phyloP scores from a whole-genome alignment of 2,113 vertebrate genomes.

The Dipodomys ordii region DNA sequence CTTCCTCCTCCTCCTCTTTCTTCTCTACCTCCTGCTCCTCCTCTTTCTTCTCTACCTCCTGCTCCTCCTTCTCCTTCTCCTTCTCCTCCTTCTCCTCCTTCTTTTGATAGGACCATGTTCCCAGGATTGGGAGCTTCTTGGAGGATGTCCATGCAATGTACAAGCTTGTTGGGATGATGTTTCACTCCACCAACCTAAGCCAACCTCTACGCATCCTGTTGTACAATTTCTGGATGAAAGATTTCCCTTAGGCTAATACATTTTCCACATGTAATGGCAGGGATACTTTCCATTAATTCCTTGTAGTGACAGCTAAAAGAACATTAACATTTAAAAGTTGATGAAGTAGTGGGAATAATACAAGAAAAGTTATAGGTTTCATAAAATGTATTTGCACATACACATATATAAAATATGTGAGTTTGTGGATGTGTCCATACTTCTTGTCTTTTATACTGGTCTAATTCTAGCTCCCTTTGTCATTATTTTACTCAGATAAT shows the following conservation, averaged over 20 bases:
- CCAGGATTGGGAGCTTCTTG: neutral
- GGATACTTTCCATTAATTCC: neutral
- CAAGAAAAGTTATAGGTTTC: neutral
- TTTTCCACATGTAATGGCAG: neutral
- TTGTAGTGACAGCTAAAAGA: neutral
- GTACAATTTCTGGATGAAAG: neutral
- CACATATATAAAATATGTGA: neutral
- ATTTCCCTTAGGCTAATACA: neutral
- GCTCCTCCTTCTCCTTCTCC: too few species aligned
- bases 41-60: too few species aligned
- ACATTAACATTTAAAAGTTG: constrained; percentile 18
- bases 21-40: too few species aligned
- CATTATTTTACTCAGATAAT: neutral
- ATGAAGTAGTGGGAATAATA: neutral
- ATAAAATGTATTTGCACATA: neutral
- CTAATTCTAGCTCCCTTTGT: neutral
- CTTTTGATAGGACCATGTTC: too few species aligned
- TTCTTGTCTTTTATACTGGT: neutral
- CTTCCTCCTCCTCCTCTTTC: too few species aligned
- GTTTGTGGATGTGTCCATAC: neutral
- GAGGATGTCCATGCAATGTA: neutral
- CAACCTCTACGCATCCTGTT: neutral
- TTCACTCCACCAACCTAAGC: neutral
- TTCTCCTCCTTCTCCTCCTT: too few species aligned
- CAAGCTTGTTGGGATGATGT: neutral